phyloP scores from a whole-genome alignment of 2,888 invertebrate species.

The Sialis lutaria region DNA sequence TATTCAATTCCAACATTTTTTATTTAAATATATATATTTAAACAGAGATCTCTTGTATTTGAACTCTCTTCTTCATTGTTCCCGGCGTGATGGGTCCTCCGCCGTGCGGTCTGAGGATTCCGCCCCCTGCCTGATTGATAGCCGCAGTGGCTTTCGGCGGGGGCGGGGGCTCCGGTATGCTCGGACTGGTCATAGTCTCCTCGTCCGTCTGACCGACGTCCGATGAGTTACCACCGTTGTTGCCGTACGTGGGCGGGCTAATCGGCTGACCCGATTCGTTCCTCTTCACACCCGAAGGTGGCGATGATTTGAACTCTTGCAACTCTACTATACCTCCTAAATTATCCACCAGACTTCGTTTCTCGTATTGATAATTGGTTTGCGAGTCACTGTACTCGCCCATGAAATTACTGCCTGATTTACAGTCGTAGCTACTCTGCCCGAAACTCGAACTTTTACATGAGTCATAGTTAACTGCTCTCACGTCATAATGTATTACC shows the following conservation, averaged over 20 bases:
- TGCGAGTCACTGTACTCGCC: conserved; percentile 49
- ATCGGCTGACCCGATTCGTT: conserved; percentile 29
- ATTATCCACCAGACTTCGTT: conserved; percentile 39
- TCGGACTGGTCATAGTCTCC: conserved; percentile 20
- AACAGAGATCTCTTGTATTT: conserved; percentile 85
- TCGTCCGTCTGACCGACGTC: conserved; percentile 25
- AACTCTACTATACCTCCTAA: conserved; percentile 45
- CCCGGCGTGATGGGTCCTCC: conserved; percentile 49
- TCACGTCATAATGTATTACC: conserved; percentile 30
- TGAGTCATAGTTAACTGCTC: conserved; percentile 12
- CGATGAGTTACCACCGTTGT: conserved; percentile 28
- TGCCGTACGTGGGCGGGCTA: conserved; percentile 16
- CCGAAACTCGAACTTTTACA: conserved; percentile 5
- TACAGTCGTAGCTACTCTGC: conserved; percentile 29
- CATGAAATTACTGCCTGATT: conserved; percentile 31
- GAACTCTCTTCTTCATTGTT: conserved; percentile 74
- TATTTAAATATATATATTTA: conserved; percentile 26
- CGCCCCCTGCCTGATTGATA: conserved; percentile 34
- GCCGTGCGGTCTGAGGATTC: conserved; percentile 41
- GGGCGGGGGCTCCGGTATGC: conserved; percentile 42
- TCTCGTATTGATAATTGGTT: conserved; percentile 23
- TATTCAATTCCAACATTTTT: too few relatives aligned
- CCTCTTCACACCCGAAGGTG: conserved; percentile 33
- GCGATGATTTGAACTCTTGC: conserved; percentile 40
- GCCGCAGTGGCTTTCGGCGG: conserved; percentile 34